Evolutionary conservation across 2,888 invertebrate genomes (phyloP).

Genomic region (Dromius quadrimaculatus): DNA sequence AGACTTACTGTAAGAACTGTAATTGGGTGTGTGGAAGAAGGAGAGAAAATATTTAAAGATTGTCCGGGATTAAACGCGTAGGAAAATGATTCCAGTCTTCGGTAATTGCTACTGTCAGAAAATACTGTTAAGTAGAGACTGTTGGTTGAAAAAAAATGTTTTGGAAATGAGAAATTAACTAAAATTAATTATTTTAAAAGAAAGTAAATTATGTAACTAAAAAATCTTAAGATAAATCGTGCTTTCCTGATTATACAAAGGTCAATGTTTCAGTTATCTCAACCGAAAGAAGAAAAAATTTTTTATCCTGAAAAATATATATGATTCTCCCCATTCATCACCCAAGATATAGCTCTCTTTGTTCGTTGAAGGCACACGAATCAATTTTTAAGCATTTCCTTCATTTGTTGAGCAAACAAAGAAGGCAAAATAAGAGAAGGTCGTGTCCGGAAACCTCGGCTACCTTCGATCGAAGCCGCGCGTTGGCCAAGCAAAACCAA

Average conservation of each 20-base stretch:
- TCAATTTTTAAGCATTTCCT: slow-evolving; percentile 26
- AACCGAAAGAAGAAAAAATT: too few relatives aligned
- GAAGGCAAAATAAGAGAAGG: slow-evolving; percentile 2
- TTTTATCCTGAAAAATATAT: too few relatives aligned
- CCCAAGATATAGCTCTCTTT: not conserved
- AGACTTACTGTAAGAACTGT: slow-evolving; percentile 44
- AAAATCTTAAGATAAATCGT: too few relatives aligned
- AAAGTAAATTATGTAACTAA: too few relatives aligned
- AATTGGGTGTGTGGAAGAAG: too few relatives aligned
- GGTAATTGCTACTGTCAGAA: slow-evolving; percentile 53
- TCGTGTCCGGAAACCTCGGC: slow-evolving; percentile 1
- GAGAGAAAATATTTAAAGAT: slow-evolving; percentile 53
- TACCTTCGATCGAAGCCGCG: slow-evolving; percentile 23
- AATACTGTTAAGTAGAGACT: slow-evolving; percentile 13
- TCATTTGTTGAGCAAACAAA: slow-evolving; percentile 3
- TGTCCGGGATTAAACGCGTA: slow-evolving; percentile 55
- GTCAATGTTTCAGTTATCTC: too few relatives aligned
- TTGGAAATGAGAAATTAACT: not conserved
- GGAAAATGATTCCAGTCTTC: slow-evolving; percentile 52
- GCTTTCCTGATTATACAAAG: too few relatives aligned
- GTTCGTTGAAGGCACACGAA: not conserved
- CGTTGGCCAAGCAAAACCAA: slow-evolving; percentile 14
- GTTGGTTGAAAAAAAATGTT: not conserved
- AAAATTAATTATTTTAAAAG: too few relatives aligned
- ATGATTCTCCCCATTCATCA: not conserved